phyloP scores from a whole-genome alignment of 2,113 vertebrate species.

The Dipodomys spectabilis region DNA sequence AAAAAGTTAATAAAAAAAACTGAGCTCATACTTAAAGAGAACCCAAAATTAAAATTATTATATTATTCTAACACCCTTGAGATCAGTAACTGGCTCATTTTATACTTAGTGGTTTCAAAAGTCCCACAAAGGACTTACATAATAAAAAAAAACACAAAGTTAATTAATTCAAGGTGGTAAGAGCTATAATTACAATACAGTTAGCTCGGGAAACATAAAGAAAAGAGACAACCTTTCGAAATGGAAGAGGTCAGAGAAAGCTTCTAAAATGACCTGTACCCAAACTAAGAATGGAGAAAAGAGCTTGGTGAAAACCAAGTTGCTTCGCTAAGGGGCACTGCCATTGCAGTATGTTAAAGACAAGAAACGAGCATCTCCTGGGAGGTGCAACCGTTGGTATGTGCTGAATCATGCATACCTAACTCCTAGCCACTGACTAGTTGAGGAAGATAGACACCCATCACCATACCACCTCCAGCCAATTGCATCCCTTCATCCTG shows the following conservation, averaged over 20 bases:
- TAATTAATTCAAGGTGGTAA: neutral
- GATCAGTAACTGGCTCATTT: neutral
- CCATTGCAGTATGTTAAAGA: neutral
- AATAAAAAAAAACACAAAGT: neutral
- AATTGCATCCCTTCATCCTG: neutral
- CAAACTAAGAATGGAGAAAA: neutral
- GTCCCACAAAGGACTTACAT: neutral
- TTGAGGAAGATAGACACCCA: neutral
- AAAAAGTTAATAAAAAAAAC: constrained; percentile 12
- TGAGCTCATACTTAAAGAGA: neutral
- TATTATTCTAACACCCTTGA: neutral
- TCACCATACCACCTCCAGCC: neutral
- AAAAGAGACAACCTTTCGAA: neutral
- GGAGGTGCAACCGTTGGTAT: neutral
- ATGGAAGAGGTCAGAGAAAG: neutral
- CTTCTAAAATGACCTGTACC: neutral
- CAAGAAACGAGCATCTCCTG: neutral
- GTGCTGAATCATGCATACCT: neutral
- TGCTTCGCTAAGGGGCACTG: neutral
- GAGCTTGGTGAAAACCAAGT: neutral
- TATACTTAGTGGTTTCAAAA: neutral
- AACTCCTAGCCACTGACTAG: neutral
- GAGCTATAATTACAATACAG: neutral
- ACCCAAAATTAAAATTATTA: neutral
- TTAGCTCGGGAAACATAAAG: neutral